These are phyloP conservation scores for Mesembrinibis cayennensis DNA, from an alignment of 2,113 vertebrate species.

Conservation along the genomic window DNA sequence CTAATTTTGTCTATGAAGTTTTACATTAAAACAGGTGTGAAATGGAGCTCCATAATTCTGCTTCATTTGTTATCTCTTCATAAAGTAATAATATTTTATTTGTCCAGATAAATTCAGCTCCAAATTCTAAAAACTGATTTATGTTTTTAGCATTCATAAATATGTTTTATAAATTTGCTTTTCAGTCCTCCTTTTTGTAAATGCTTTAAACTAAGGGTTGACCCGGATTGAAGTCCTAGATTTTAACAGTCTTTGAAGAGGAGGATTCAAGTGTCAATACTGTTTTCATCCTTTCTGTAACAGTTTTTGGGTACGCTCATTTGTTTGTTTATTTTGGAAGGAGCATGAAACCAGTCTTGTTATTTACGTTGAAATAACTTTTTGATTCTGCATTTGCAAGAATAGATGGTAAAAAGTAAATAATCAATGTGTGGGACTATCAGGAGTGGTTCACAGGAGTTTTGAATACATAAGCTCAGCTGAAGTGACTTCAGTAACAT, in stretches of 20 bases:
- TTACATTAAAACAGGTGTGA: background rate
- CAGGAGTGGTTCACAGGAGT: background rate
- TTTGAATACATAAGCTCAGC: accelerated
- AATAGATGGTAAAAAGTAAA: background rate
- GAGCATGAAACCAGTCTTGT: background rate
- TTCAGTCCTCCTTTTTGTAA: background rate
- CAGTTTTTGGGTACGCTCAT: background rate
- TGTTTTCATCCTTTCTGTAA: background rate
- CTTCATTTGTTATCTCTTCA: background rate
- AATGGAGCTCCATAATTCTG: background rate
- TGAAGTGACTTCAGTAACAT: background rate
- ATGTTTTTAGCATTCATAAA: background rate
- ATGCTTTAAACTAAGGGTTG: background rate
- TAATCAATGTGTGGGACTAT: background rate
- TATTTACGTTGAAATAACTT: background rate
- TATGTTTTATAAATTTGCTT: background rate
- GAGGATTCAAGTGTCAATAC: background rate
- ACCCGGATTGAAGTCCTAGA: background rate
- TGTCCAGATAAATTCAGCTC: background rate
- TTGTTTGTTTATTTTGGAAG: background rate
- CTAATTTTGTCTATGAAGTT: background rate
- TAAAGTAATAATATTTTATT: background rate
- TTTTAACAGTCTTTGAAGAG: background rate
- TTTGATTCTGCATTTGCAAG: background rate
- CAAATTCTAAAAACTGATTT: background rate